Evolutionary conservation across 2,888 invertebrate species (phyloP).

Genomic region (Philhelius pedissequus): DNA sequence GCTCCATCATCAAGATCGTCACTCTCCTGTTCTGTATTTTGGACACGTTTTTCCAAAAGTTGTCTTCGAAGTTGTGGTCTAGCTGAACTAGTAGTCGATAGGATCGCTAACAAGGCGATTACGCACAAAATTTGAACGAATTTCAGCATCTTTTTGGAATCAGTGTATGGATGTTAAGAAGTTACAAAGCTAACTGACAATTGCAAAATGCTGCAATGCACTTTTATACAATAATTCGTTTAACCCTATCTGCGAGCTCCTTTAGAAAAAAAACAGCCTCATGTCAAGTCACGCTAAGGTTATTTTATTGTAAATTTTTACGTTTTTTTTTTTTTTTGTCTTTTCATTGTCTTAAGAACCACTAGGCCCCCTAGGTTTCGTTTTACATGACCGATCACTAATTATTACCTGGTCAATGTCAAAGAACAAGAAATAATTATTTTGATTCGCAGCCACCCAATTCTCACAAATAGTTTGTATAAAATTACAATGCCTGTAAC

Average conservation of each 20-base stretch:
- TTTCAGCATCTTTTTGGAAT: conserved; percentile 19
- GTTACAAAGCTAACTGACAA: conserved; percentile 18
- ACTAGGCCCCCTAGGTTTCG: conserved; percentile 8
- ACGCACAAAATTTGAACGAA: not conserved
- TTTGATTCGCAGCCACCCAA: conserved; percentile 33
- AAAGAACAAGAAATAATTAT: conserved; percentile 62
- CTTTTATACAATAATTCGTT: conserved; percentile 50
- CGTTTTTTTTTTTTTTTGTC: not conserved
- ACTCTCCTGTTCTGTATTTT: conserved; percentile 13
- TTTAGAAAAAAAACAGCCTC: not conserved
- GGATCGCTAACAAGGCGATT: not conserved
- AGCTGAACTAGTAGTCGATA: not conserved
- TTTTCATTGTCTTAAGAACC: not conserved
- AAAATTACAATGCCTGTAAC: not conserved
- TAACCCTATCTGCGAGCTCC: not conserved
- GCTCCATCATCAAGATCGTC: conserved; percentile 67
- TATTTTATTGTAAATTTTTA: conserved; percentile 8
- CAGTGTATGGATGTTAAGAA: not conserved
- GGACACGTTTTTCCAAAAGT: not conserved
- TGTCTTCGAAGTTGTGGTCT: not conserved
- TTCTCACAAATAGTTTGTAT: conserved; percentile 45
- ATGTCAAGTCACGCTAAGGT: conserved; percentile 31
- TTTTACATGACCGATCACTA: conserved; percentile 77
- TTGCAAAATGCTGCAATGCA: not conserved
- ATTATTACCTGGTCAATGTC: conserved; percentile 72